Evolutionary conservation across 1,140 invertebrate genomes (phyloP), one percentile per base, ranked within the genome.

Genomic region (Acyrthosiphon pisum): DNA sequence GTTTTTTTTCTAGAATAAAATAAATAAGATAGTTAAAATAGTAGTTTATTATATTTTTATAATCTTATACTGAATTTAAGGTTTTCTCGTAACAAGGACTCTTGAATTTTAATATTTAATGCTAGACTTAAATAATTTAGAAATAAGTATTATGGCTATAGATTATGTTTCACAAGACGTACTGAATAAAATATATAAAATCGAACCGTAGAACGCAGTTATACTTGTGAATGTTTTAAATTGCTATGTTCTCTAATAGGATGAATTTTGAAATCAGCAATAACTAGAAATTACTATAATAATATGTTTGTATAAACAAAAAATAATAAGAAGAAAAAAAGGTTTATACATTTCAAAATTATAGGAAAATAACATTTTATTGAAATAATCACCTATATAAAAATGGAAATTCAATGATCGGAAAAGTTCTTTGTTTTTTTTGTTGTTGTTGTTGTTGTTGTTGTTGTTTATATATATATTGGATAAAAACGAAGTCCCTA

Each of bases 401-500:
- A 88, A 48, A 48, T n/a, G 0, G 86, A 88, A 89, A 89, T 56
- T 9, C 20, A 56, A 14, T 37, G 22, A 89, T 37, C n/a, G 7
- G 48, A 26, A 53, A 53, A 89, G 87, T 89, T 89, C 20, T 26
- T 89, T 89, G 20, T 89, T 37, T 89, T 9, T 83, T 44, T 84
- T n/a, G n/a, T n/a, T n/a, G n/a, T n/a, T n/a, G n/a, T n/a, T n/a
- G n/a, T 50, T 50, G 18, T 50, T 50, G 18, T 18, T 50, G 14
- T 14, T 11, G 46, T 1, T 81, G 11, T 35, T 35, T 88, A 23
- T 87, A 48, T 89, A 56, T 41, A 23, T 89, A 88, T 46, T 88
- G 46, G 50, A 41, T 56, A 56, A 89, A 89, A 56, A 56, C 56
- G 50, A 89, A 89, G 48, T 89, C 50, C 88, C n/a, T 56, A 20